Conservation (phyloP, 2,888 invertebrate species). For the Ormyrus labotus region DNA sequence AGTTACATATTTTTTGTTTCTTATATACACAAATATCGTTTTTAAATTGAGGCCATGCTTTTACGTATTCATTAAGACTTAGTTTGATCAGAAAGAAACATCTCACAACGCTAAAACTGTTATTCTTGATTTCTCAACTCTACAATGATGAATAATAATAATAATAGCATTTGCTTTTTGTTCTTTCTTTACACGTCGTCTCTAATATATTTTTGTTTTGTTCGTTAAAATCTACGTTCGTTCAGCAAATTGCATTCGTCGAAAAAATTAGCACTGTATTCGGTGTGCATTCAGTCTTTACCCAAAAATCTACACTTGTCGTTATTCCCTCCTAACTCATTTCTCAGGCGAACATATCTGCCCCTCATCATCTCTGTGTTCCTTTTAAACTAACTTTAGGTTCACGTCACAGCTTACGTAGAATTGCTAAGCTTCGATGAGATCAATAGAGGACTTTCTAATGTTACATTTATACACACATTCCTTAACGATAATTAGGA, state of each 20-base stretch:
- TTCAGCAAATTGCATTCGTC: constrained; percentile 49
- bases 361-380: constrained; percentile 20
- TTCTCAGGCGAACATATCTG: constrained; percentile 14
- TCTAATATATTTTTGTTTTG: constrained; percentile 31
- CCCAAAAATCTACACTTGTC: constrained; percentile 39
- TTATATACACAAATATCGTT: constrained; percentile 54
- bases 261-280: constrained; percentile 54
- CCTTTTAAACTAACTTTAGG: constrained; percentile 44
- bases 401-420: constrained; percentile 52
- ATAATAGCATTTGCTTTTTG: constrained; percentile 44
- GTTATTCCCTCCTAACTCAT: neutral
- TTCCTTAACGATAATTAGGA: constrained; percentile 50
- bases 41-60: constrained; percentile 53
- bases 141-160: constrained; percentile 39
- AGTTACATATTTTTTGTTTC: constrained; percentile 48
- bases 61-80: constrained; percentile 53
- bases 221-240: constrained; percentile 50
- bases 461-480: constrained; percentile 58
- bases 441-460: constrained; percentile 58
- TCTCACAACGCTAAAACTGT: constrained; percentile 25
- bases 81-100: constrained; percentile 44
- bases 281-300: constrained; percentile 56
- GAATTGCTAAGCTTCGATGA: constrained; percentile 55
- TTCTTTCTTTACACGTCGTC: constrained; percentile 22
- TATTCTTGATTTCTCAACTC: constrained; percentile 31